Conservation (phyloP, 2,113 vertebrate genomes). For the Pelmatolapia mariae region DNA sequence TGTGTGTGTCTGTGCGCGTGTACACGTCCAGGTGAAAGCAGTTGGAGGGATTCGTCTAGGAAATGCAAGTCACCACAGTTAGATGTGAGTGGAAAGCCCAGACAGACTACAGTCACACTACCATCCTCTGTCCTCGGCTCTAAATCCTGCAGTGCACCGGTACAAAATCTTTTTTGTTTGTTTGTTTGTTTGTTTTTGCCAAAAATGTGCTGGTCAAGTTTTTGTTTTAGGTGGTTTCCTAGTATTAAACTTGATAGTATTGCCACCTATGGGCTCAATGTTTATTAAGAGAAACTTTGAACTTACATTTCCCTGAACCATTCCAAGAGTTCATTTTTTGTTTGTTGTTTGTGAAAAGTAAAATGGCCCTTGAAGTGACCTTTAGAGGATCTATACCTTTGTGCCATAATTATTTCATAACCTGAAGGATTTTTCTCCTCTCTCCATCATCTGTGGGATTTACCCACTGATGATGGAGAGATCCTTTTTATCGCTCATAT, state of each 20-base stretch:
- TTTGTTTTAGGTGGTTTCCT: background rate
- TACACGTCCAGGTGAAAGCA: slow-evolving; percentile 18
- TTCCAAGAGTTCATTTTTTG: background rate
- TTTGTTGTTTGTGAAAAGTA: background rate
- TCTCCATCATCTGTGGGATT: background rate
- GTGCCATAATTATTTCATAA: background rate
- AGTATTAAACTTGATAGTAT: background rate
- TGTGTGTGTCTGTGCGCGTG: background rate
- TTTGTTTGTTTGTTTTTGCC: background rate
- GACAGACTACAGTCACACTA: slow-evolving; percentile 71
- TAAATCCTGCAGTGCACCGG: slow-evolving; percentile 71
- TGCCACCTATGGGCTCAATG: background rate
- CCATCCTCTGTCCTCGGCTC: slow-evolving; percentile 66
- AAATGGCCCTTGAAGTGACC: background rate
- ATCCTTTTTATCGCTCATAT: background rate
- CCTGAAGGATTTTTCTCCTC: background rate
- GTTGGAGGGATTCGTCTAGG: background rate
- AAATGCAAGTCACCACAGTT: slow-evolving; percentile 28
- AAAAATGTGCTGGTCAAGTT: background rate
- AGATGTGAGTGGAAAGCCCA: slow-evolving; percentile 71
- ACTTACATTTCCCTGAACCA: background rate
- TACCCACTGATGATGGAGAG: background rate
- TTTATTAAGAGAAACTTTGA: background rate
- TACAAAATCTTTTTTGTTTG: slow-evolving; percentile 10
- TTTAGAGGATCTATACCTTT: background rate